Base-by-base conservation (phyloP, 2,888 invertebrate genomes). In the Psococerastis gibbosa region DNA sequence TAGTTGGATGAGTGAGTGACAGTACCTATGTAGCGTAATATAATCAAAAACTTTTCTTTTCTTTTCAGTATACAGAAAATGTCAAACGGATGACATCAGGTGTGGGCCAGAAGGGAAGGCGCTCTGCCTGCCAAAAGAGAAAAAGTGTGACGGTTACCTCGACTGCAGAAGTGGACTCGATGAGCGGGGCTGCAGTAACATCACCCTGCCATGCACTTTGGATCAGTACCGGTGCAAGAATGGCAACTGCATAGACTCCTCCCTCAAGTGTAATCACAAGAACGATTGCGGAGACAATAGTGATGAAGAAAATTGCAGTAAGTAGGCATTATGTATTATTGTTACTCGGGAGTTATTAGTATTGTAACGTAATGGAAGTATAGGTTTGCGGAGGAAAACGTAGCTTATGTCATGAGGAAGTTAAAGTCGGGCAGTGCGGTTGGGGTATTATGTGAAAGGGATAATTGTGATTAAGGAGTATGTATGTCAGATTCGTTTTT, bases 251-350 rank as follows among this genome's bases (percentile, higher is more conserved):
- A 72, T 89, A 49, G 87, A 87, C 56, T 69, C 71, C 43, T 65
- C 68, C 52, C 71, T 74, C 54, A 78, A 78, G 58, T 91, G 89
- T 61, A 87, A 91, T 64, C 85, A 89, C 62, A 78, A 76, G 58
- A 80, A 85, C 60, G 89, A 91, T 63, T 91, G 89, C 56, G 83
- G 78, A 0, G 88, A 89, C 62, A 83, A 81, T 59, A 84, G 87
- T 2, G 92, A 92, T 57, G 92, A 92, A 61, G 73, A 76, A 49
- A 75, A 75, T 51, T 92, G 92, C 70, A 84, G 87, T 88, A 60
- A 72, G 78, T 74, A 54, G 18, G 5, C n/a, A 31, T 31, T n/a
- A n/a, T n/a, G n/a, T n/a, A n/a, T n/a, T n/a, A n/a, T n/a, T n/a
- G n/a, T n/a, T n/a, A n/a, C n/a, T n/a, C n/a, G n/a, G n/a, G n/a